phyloP scores from a whole-genome alignment of 1,140 invertebrate species.

The Tetramorium alpestre region DNA sequence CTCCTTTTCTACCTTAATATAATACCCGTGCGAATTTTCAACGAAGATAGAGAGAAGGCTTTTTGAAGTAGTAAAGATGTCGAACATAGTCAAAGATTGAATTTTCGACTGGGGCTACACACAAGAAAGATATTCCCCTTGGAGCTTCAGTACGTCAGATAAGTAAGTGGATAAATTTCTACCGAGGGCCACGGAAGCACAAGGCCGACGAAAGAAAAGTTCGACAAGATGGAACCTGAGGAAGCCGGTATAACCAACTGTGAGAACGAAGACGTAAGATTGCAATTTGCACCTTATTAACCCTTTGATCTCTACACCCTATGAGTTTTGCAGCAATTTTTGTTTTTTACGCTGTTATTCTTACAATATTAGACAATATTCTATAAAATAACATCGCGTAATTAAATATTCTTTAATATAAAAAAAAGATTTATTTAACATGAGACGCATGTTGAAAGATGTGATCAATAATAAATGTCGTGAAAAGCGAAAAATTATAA shows the following conservation, averaged over 20 bases:
- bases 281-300: constrained; percentile 46
- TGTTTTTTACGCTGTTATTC: neutral
- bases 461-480: neutral
- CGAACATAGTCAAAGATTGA: constrained; percentile 66
- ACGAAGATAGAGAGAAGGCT: constrained; percentile 22
- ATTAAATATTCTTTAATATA: neutral
- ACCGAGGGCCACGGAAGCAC: constrained; percentile 11
- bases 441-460: neutral
- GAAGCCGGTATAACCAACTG: constrained; percentile 37
- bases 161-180: constrained; percentile 67
- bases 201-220: constrained; percentile 39
- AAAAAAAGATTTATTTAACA: neutral
- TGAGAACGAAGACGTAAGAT: constrained; percentile 2
- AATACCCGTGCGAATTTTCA: constrained; percentile 31
- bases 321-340: neutral
- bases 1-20: constrained; percentile 42
- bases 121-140: constrained; percentile 46
- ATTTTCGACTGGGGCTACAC: constrained; percentile 56
- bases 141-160: constrained; percentile 48
- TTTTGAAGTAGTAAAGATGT: constrained; percentile 63
- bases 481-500: neutral
- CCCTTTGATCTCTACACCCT: neutral
- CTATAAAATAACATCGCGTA: neutral
- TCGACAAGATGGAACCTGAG: constrained; percentile 25
- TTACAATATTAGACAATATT: neutral